Evolutionary conservation across 2,888 invertebrate genomes (phyloP), one percentile per base, ranked within the genome.

Genomic region (Drosophila vallismaia): DNA sequence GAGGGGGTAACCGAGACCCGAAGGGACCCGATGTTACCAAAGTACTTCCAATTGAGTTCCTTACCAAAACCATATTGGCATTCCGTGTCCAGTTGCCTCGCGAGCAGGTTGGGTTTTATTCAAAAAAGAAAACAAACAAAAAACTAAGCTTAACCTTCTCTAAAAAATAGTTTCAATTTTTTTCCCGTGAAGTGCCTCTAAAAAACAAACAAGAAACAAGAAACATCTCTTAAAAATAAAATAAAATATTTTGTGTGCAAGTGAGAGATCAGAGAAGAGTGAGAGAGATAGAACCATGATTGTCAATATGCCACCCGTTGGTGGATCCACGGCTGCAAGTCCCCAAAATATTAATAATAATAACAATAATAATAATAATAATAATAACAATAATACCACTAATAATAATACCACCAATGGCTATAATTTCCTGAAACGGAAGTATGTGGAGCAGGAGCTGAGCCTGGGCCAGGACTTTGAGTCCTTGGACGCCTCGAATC

Each of bases 371-470:
- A 68, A 55, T 74, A 85, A 33, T 73, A 75, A 46, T 59, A 76
- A 42, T 66, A 57, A 40, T 58, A 72, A 69, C n/a, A 71, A 63
- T 29, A 85, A 77, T 59, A 78, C 75, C 51, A 88, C 77, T 58
- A 76, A 63, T 59, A 58, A 50, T 62, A 66, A 71, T 71, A 40
- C 57, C 9, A 52, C 10, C 44, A 45, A 51, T 54, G 90, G 90
- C 26, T 91, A 84, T 60, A 90, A 85, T 62, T 91, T 87, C 60
- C 75, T 91, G 4, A 91, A 91, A 74, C 88, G 91, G 5, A 91
- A 91, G 77, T 85, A 73, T 50, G 84, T 81, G 7, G 60, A 59
- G 5, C 59, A 59, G 14, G 71, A 52, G 54, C 53, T 74, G 71
- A 40, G 77, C 38, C 45, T 76, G 76, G 55, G 46, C 0, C 55